Evolutionary conservation across 2,888 invertebrate species (phyloP).

Genomic region (Aleiodes testaceus): DNA sequence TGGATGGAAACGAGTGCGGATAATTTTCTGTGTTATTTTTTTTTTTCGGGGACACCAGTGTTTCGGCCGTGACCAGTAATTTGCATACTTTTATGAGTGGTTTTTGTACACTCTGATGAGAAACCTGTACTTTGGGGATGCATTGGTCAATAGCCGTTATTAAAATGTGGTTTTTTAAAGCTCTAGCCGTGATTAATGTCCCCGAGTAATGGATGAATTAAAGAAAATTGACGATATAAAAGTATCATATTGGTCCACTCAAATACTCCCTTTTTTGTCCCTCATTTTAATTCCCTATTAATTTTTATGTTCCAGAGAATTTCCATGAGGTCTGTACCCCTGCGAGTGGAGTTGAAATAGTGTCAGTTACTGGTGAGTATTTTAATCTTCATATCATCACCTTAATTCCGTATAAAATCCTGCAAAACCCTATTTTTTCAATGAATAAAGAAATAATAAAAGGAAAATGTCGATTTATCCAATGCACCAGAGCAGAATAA

Average conservation of each 20-base stretch:
- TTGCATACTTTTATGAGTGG: slow-evolving; percentile 63
- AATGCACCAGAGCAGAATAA: not conserved
- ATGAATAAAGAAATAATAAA: too few relatives aligned
- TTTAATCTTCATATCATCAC: slow-evolving; percentile 58
- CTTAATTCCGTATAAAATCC: slow-evolving; percentile 45
- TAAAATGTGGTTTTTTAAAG: slow-evolving; percentile 18
- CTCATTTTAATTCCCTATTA: not conserved
- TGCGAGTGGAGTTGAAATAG: slow-evolving; percentile 23
- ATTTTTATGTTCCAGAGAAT: not conserved
- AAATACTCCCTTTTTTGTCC: not conserved
- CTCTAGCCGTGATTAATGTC: not conserved
- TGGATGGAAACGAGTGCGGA: slow-evolving; percentile 57
- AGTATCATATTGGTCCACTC: not conserved
- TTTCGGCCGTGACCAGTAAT: slow-evolving; percentile 59
- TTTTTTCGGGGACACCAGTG: slow-evolving; percentile 60
- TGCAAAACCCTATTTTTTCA: slow-evolving; percentile 2
- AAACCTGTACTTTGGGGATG: slow-evolving; percentile 27
- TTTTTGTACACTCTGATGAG: slow-evolving; percentile 31
- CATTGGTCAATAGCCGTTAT: not conserved
- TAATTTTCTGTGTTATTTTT: slow-evolving; percentile 62
- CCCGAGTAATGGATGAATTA: not conserved
- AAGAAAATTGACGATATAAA: slow-evolving; percentile 12
- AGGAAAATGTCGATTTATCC: too few relatives aligned
- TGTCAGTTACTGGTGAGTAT: slow-evolving; percentile 35
- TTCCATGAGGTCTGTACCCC: slow-evolving; percentile 33